These are phyloP conservation scores for Epicampocera succincta DNA, from an alignment of 2,888 invertebrate genomes.

Conservation along the genomic window DNA sequence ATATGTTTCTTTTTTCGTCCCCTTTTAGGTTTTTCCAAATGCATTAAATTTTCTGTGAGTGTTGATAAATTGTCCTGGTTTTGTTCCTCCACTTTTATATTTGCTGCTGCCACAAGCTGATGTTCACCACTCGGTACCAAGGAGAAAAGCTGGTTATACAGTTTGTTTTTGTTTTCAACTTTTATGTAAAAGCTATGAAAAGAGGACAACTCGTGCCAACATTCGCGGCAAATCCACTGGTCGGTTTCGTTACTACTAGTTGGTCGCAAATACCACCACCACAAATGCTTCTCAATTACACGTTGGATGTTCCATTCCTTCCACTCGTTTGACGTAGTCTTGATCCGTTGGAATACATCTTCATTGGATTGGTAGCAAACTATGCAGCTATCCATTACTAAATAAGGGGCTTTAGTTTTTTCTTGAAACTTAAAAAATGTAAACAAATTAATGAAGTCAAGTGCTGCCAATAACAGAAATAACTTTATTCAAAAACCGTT, in stretches of 20 bases:
- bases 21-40: constrained; percentile 41
- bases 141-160: neutral
- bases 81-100: constrained; percentile 28
- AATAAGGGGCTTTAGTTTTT: neutral
- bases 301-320: constrained; percentile 57
- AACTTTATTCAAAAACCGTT: no score
- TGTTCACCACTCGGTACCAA: neutral
- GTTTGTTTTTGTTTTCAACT: constrained; percentile 50
- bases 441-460: no score
- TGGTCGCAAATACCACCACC: constrained; percentile 64
- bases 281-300: constrained; percentile 63
- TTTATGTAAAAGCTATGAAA: constrained; percentile 55
- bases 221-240: constrained; percentile 57
- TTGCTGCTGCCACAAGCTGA: neutral
- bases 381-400: constrained; percentile 57
- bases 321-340: constrained; percentile 40
- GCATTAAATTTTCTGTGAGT: constrained; percentile 15
- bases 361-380: constrained; percentile 57
- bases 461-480: no score
- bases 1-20: constrained; percentile 28
- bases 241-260: neutral
- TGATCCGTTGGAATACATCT: constrained; percentile 44
- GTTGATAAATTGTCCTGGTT: constrained; percentile 2
- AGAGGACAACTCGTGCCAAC: constrained; percentile 56
- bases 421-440: constrained; percentile 7